These are phyloP conservation scores for Coboldia fuscipes DNA, from an alignment of 1,140 invertebrate genomes.

Conservation along the genomic window DNA sequence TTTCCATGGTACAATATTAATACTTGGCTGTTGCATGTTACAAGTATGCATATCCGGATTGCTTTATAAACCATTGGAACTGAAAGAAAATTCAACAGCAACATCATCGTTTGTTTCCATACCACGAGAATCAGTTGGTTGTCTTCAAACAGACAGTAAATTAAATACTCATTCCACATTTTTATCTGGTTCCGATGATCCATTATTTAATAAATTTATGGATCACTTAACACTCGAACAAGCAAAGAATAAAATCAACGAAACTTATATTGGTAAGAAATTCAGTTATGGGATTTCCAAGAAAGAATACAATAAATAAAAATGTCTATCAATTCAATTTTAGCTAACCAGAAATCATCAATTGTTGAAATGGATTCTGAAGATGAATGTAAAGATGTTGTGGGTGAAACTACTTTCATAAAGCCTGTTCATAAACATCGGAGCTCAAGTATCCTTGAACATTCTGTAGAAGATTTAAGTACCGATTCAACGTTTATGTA, in stretches of 20 bases:
- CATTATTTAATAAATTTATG: slow-evolving; percentile 15
- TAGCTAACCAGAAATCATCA: not conserved
- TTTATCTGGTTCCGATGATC: slow-evolving; percentile 14
- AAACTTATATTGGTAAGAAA: slow-evolving; percentile 11
- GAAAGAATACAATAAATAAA: not conserved
- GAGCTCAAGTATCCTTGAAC: slow-evolving; percentile 41
- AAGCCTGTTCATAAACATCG: slow-evolving; percentile 27
- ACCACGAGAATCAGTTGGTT: no score
- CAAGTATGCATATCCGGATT: slow-evolving; percentile 51
- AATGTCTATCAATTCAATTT: not conserved
- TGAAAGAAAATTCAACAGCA: slow-evolving; percentile 9
- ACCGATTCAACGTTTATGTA: slow-evolving; percentile 53
- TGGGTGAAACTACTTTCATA: slow-evolving; percentile 27
- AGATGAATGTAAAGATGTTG: slow-evolving; percentile 29
- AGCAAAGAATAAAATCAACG: slow-evolving; percentile 18
- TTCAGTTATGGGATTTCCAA: slow-evolving; percentile 5
- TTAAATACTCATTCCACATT: slow-evolving; percentile 19
- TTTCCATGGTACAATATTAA: slow-evolving; percentile 45
- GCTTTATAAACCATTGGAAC: slow-evolving; percentile 36
- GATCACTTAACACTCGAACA: slow-evolving; percentile 19
- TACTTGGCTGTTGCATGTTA: slow-evolving; percentile 55
- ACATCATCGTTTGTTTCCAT: not conserved
- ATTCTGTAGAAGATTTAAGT: slow-evolving; percentile 48
- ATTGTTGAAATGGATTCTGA: slow-evolving; percentile 22
- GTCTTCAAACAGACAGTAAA: slow-evolving; percentile 7